These are phyloP conservation scores for Bambusicola thoracicus DNA, from an alignment of 2,113 vertebrate genomes.

Conservation along the genomic window DNA sequence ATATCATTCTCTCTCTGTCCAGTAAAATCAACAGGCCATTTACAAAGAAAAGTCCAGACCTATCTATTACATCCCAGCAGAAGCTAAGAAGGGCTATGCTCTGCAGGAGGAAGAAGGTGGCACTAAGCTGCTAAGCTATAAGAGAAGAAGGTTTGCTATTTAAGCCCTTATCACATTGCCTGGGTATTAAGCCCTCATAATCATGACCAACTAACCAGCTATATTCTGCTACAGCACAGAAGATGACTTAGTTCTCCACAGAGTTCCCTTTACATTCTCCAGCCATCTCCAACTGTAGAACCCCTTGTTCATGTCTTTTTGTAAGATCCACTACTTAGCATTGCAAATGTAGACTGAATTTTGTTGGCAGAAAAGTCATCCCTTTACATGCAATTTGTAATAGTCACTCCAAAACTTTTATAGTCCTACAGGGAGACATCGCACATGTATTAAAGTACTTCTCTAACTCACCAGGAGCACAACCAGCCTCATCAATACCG, in stretches of 20 bases:
- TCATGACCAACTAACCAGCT: neutral
- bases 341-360: neutral
- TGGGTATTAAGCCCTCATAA: neutral
- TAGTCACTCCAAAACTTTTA: neutral
- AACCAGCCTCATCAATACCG: slow-evolving; percentile 90
- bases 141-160: neutral
- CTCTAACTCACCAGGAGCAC: slow-evolving; percentile 85
- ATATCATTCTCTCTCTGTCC: neutral
- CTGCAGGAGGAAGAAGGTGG: neutral
- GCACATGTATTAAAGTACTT: neutral
- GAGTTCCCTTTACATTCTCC: neutral
- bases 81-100: neutral
- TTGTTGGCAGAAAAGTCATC: neutral
- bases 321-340: neutral
- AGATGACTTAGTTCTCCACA: neutral
- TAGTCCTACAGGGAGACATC: neutral
- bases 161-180: neutral
- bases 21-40: neutral
- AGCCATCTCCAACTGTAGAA: neutral
- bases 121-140: neutral
- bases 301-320: neutral
- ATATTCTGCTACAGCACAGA: neutral
- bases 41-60: neutral
- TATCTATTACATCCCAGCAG: neutral
- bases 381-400: neutral